Base-by-base conservation (phyloP, 2,113 vertebrate species). In the Boulengeromyrus knoepffleri region DNA sequence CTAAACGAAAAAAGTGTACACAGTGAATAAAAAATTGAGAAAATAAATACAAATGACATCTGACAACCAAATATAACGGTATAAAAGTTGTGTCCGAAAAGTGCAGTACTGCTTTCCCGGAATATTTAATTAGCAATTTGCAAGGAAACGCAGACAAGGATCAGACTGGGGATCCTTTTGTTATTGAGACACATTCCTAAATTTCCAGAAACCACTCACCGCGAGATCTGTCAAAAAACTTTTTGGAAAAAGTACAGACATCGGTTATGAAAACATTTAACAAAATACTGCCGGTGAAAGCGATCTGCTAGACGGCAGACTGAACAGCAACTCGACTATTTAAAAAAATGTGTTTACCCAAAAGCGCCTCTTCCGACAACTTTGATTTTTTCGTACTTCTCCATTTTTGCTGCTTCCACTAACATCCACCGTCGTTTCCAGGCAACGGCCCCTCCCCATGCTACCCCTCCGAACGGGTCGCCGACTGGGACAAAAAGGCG, bases 331-430 rank as follows among this genome's bases (percentile, higher is more conserved):
- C 13, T n/a, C 27, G 19, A 31, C 27, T 9, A 9, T 36, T 1
- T 5, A 3, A 21, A 24, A 31, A 19, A 19, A 42, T 13, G 70
- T 80, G 27, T 92, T 97, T 97, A 99, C 98, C 98, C 98, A 92
- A 99, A 99, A 0, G 98, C 98, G 93, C 98, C 98, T 97, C 98
- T 96, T 39, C 98, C 98, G 88, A 99, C 98, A 92, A 99, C 98
- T 93, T 98, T 97, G 93, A 99, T 99, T 94, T 98, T 98, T 92
- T 99, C 97, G 93, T 99, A 99, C 95, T 99, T 99, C 96, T 99
- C 98, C 98, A 99, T 97, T 89, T 97, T 91, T 91, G 77, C 91
- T 90, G 84, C 52, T 39, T 27, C 50, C 89, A 58, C 24, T 89
- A 56, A 66, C 93, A 92, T 89, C 92, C 88, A 92, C 92, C 90